phyloP scores from a whole-genome alignment of 2,888 invertebrate species.

The Ceriagrion tenellum region DNA sequence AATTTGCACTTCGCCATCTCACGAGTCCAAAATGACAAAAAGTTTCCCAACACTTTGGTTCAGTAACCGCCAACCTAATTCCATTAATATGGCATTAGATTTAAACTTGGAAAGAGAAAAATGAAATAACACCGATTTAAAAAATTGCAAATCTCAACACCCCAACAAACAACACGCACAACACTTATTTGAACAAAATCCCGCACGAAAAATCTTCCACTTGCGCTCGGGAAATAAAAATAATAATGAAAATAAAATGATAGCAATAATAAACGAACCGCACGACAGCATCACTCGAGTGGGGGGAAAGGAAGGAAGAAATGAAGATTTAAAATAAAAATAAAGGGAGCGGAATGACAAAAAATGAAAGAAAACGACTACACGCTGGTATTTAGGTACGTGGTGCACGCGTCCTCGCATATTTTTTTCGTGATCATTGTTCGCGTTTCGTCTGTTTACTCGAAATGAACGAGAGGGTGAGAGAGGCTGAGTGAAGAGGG shows the following conservation, averaged over 20 bases:
- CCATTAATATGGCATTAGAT: background rate
- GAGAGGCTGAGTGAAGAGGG: background rate
- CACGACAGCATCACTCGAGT: background rate
- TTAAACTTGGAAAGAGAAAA: background rate
- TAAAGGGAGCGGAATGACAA: background rate
- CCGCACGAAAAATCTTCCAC: background rate
- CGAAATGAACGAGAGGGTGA: slow-evolving; percentile 14
- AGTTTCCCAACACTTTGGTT: background rate
- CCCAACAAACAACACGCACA: background rate
- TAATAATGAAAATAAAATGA: background rate
- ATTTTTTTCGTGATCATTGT: slow-evolving; percentile 15
- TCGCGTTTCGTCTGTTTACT: slow-evolving; percentile 36
- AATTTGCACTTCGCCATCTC: background rate
- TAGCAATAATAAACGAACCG: background rate
- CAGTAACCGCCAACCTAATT: background rate
- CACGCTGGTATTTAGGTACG: slow-evolving; percentile 4
- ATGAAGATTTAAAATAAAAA: background rate
- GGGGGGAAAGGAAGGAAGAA: background rate
- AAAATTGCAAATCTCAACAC: background rate
- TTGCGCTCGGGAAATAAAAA: background rate
- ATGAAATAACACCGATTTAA: background rate
- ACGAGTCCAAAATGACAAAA: background rate
- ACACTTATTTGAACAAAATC: slow-evolving; percentile 23
- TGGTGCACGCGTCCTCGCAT: background rate
- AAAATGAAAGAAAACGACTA: background rate